Evolutionary conservation across 2,888 invertebrate species (phyloP), one percentile per base, ranked within the genome.

Genomic region (Apoderus coryli): DNA sequence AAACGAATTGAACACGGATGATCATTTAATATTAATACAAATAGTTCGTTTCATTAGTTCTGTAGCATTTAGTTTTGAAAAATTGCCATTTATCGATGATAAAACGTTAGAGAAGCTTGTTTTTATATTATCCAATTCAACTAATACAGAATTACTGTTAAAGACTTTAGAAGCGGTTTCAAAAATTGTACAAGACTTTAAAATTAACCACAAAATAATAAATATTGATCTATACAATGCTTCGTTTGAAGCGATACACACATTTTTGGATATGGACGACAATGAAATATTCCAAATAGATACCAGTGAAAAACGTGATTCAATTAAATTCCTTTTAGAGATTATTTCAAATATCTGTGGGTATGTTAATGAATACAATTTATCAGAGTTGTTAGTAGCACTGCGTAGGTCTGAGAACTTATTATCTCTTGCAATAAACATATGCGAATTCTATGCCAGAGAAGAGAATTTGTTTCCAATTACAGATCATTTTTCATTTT

Each of bases 91-190:
- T 50, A 35, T 48, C 25, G 53, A 57, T 19, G 59, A 59, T 6
- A 48, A 63, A 14, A 65, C 72, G 36, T 60, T 72, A 1, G 59
- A 66, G 26, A 64, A 70, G 39, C 53, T 84, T 24, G 67, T 66
- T 39, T 82, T 76, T 48, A 77, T 86, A 38, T 56, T 88, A 33
- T 65, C 64, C 32, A 82, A 78, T 53, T 84, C 84, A 0, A 70
- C 72, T 7, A 78, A 76, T 49, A 63, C 60, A 40, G 65, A 68
- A 10, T 54, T 77, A 2, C 45, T 76, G 6, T 45, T 62, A 2
- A 64, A 65, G 31, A 63, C 69, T 1, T 54, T 76, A 25, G 72
- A 75, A 46, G 66, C 69, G 22, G 52, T 71, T 4, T 40, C 45
- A 3, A 50, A 50, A 38, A 38, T 55, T 33, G 50, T 51, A 6